Evolutionary conservation across 2,797 vertebrate genomes (phyloP).

Genomic region (Gymnoscopelus microlampas): DNA sequence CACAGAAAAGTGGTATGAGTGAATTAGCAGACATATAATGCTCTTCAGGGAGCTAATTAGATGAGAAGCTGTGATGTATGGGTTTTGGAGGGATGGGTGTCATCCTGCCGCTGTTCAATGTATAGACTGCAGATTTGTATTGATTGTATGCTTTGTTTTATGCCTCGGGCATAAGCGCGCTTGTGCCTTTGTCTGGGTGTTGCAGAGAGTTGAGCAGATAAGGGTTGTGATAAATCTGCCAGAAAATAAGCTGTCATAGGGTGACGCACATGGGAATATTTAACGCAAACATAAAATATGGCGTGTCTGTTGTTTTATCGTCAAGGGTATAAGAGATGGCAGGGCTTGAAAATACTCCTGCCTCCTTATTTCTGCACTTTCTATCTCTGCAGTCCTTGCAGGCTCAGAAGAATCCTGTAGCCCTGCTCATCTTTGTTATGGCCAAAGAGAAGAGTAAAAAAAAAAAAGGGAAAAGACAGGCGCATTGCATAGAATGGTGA

Average conservation of each 20-base stretch:
- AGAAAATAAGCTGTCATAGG: conserved; percentile 79
- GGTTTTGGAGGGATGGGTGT: conserved; percentile 67
- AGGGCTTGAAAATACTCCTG: conserved; percentile 72
- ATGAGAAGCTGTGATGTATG: conserved; percentile 70
- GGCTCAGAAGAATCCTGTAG: conserved; percentile 40
- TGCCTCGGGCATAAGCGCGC: conserved; percentile 62
- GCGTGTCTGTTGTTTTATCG: conserved; percentile 79
- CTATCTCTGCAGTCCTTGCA: conserved; percentile 55
- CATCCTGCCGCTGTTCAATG: conserved; percentile 70
- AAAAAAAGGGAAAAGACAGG: conserved; percentile 38
- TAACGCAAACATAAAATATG: conserved; percentile 82
- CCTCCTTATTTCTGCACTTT: conserved; percentile 59
- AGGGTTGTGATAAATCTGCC: conserved; percentile 82
- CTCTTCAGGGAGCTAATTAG: conserved; percentile 77
- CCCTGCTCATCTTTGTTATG: conserved; percentile 57
- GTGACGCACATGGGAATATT: conserved; percentile 80
- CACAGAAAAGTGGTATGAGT: conserved; percentile 47
- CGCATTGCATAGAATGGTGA: conserved; percentile 60
- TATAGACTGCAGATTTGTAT: conserved; percentile 81
- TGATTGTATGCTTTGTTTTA: conserved; percentile 77
- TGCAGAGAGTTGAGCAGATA: conserved; percentile 71
- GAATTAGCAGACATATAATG: conserved; percentile 57
- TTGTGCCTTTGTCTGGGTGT: conserved; percentile 67
- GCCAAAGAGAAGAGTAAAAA: conserved; percentile 35
- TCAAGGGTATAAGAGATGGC: conserved; percentile 72